Evolutionary conservation across 2,888 invertebrate species (phyloP).

Genomic region (Microplitis manilae): DNA sequence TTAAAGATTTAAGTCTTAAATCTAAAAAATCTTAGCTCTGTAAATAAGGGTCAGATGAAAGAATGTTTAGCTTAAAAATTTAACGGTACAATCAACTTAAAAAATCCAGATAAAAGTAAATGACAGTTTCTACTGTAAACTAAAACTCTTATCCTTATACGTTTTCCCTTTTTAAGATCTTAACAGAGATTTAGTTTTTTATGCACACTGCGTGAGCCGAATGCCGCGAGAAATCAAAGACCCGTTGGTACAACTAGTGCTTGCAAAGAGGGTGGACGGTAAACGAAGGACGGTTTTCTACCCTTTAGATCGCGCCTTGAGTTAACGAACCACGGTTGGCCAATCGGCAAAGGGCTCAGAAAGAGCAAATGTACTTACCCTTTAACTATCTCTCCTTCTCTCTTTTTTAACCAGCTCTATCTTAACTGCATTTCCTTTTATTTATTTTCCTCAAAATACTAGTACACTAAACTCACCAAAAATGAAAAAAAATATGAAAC

Average conservation of each 20-base stretch:
- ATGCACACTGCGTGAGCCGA: conserved; percentile 31
- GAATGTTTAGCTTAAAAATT: background rate
- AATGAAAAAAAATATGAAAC: background rate
- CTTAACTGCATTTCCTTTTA: too few species aligned
- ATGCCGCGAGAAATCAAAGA: conserved; percentile 37
- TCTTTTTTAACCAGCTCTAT: too few species aligned
- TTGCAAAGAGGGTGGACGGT: background rate
- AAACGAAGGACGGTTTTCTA: conserved; percentile 13
- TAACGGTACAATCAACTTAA: background rate
- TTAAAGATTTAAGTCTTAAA: background rate
- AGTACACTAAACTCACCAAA: too few species aligned
- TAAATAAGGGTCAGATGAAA: background rate
- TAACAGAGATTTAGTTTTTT: conserved; percentile 31
- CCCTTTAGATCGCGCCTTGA: conserved; percentile 28
- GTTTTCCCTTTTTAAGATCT: conserved; percentile 26
- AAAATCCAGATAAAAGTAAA: conserved; percentile 6
- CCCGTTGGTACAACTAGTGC: background rate
- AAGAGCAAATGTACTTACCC: conserved; percentile 33
- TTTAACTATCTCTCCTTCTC: background rate
- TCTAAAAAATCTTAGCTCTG: too few species aligned
- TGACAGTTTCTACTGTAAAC: background rate
- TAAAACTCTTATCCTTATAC: background rate
- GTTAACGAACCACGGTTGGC: conserved; percentile 42
- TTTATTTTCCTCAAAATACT: too few species aligned
- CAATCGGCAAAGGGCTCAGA: conserved; percentile 38